Evolutionary conservation across 2,113 vertebrate genomes (phyloP), one percentile per base, ranked within the genome.

Genomic region (Nansenia antarctica): DNA sequence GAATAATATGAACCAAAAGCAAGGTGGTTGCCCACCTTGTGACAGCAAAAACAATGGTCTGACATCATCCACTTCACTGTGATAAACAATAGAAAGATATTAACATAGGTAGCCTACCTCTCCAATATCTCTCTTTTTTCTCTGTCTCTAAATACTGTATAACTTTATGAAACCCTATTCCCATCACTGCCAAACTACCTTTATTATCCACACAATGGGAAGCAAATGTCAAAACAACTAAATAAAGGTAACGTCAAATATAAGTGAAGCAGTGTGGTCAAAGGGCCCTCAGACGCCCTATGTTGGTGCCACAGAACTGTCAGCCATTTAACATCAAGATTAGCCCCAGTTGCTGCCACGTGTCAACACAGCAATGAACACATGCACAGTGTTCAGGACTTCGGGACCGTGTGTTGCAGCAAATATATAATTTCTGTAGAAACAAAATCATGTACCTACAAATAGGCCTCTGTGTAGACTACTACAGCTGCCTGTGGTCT

Each of bases 291-390:
- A 29, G 1, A 30, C 27, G 58, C 15, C 58, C 18, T 47, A 55
- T 24, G 39, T 57, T 45, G 47, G 64, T 70, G 80, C 79, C 75
- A 74, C 53, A 34, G 77, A 86, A 76, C 85, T 86, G 84, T 85
- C 83, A 83, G 78, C 69, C 72, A 62, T 88, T 89, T 79, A 87
- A 84, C 81, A 70, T 87, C 64, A 74, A 73, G 85, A 86, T 90
- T 74, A 85, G 73, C 73, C 49, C 53, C 90, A 91, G 87, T 86
- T 87, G 85, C 62, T 85, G 76, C 77, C 55, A 77, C 32, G 42
- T 82, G 88, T 90, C 90, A 90, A 73, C 77, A 77, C 82, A 57
- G 84, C 82, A 81, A 77, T 89, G 89, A 88, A 85, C 83, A 87
- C 89, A 80, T 87, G 81, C 69, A 83, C 81, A 31, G 47, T 49